phyloP scores from a whole-genome alignment of 2,797 vertebrate genomes.

The Diglossa cyanea region DNA sequence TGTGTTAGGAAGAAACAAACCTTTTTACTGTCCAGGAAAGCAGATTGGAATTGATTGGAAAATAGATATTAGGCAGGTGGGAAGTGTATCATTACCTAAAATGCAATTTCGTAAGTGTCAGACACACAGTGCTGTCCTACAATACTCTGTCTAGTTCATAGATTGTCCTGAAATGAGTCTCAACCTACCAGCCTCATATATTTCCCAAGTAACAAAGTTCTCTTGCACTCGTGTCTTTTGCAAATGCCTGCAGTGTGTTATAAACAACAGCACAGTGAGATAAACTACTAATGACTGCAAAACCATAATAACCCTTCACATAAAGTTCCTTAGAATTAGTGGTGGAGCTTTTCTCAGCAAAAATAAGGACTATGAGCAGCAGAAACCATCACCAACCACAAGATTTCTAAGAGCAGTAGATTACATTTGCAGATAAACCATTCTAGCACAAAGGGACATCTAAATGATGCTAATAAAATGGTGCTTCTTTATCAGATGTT shows the following conservation, averaged over 20 bases:
- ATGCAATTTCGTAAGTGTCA: conserved; percentile 45
- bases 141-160: not conserved
- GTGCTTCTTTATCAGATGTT: not conserved
- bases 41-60: conserved; percentile 44
- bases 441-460: not conserved
- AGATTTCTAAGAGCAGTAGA: not conserved
- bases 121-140: not conserved
- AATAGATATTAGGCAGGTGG: not conserved
- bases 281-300: not conserved
- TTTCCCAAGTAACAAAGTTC: not conserved
- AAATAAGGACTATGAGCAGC: not conserved
- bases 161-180: not conserved
- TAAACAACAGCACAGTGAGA: not conserved
- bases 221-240: not conserved
- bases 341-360: not conserved
- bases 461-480: not conserved
- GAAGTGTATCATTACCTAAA: conserved; percentile 45
- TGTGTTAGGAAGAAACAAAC: not conserved
- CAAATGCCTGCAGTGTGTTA: not conserved
- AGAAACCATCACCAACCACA: not conserved
- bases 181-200: not conserved
- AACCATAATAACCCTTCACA: not conserved
- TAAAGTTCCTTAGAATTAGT: not conserved
- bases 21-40: not conserved
- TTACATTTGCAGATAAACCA: not conserved